These are phyloP conservation scores for Oscheius myriophilus DNA, from an alignment of 2,888 invertebrate species.

Conservation along the genomic window DNA sequence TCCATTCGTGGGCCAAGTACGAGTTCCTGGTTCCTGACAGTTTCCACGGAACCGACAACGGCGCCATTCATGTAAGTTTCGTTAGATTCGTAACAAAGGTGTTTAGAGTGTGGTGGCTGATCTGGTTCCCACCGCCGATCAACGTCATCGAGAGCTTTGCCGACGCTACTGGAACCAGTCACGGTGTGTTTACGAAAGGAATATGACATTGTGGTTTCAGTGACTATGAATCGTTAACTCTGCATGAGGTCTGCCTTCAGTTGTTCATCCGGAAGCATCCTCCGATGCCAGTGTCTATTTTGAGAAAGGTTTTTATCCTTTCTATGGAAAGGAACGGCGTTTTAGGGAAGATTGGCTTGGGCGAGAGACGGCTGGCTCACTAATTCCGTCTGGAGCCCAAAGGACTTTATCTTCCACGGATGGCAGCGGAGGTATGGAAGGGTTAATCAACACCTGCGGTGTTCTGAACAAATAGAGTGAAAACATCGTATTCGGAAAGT, in stretches of 20 bases:
- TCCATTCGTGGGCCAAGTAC: slow-evolving; percentile 47
- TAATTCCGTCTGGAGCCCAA: slow-evolving; percentile 40
- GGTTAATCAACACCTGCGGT: too few relatives aligned
- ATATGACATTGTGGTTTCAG: not conserved
- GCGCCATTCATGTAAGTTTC: slow-evolving; percentile 47
- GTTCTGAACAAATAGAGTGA: too few relatives aligned
- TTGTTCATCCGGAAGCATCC: slow-evolving; percentile 39
- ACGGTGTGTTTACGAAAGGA: slow-evolving; percentile 4
- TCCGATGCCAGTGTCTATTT: slow-evolving; percentile 32
- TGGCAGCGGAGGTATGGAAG: slow-evolving; percentile 39
- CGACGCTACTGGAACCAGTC: slow-evolving; percentile 30
- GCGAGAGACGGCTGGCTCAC: slow-evolving; percentile 57
- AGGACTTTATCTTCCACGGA: slow-evolving; percentile 56
- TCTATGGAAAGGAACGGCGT: not conserved
- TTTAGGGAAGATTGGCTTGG: slow-evolving; percentile 44
- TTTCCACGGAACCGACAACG: slow-evolving; percentile 54
- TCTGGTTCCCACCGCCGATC: slow-evolving; percentile 26
- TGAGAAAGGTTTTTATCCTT: slow-evolving; percentile 38
- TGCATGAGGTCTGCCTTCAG: slow-evolving; percentile 56
- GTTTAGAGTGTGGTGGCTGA: slow-evolving; percentile 47
- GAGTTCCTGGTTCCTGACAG: slow-evolving; percentile 39
- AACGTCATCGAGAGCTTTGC: slow-evolving; percentile 12
- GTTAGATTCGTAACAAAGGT: not conserved
- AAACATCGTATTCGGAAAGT: too few relatives aligned
- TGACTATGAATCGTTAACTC: slow-evolving; percentile 39